Evolutionary conservation across 2,888 invertebrate species (phyloP).

Genomic region (Halictus quadricinctus): DNA sequence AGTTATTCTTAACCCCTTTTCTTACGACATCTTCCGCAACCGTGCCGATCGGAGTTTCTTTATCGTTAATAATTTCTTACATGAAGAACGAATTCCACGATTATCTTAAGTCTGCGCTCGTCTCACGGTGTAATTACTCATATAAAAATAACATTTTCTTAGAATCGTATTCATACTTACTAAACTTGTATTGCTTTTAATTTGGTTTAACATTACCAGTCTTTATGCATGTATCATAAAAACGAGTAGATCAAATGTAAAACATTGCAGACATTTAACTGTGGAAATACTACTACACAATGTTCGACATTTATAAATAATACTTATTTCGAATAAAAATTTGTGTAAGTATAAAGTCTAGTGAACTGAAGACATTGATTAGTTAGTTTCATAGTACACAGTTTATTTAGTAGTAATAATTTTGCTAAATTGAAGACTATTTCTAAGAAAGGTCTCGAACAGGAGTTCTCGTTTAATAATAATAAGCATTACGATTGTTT

Average conservation of each 20-base stretch:
- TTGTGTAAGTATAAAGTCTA: neutral
- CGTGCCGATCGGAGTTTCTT: neutral
- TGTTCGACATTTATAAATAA: neutral
- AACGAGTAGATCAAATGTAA: neutral
- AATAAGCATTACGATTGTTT: neutral
- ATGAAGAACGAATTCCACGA: neutral
- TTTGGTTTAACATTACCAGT: neutral
- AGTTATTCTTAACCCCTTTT: conserved; percentile 6
- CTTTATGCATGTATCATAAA: neutral
- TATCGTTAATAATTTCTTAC: conserved; percentile 5
- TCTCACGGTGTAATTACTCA: neutral
- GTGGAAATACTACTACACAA: neutral
- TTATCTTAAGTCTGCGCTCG: neutral
- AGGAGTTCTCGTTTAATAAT: too few relatives aligned
- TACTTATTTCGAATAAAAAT: neutral
- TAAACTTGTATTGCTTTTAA: neutral
- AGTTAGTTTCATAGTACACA: too few relatives aligned
- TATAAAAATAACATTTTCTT: neutral
- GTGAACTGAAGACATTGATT: neutral
- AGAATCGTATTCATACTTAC: neutral
- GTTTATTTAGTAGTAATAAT: too few relatives aligned
- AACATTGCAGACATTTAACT: neutral
- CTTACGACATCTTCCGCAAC: conserved; percentile 1
- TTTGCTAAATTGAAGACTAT: too few relatives aligned
- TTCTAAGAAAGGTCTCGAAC: too few relatives aligned